Percentiles rank a stretch among this genome's conserved stretches.
These are phyloP conservation scores for Urechis unicinctus DNA, from an alignment of 2,888 invertebrate genomes.

Conservation along the genomic window DNA sequence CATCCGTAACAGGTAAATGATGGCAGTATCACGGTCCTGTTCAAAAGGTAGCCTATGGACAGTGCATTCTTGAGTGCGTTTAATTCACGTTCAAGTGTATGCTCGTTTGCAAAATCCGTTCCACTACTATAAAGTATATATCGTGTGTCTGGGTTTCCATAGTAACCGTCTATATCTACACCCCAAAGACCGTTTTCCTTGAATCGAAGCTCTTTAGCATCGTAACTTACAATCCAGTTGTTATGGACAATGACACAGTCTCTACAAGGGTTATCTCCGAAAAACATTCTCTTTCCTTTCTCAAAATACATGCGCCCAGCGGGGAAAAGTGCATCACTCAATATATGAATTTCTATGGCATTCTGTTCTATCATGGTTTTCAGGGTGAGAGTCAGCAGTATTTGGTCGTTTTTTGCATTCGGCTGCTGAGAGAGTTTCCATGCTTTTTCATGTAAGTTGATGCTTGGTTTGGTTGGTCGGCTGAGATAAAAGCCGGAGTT, in stretches of 20 bases:
- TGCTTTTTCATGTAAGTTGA: conserved; percentile 9
- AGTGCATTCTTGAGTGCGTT: not conserved
- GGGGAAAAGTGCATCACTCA: not conserved
- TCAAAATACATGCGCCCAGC: conserved; percentile 7
- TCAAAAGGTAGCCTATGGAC: not conserved
- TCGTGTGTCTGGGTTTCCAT: not conserved
- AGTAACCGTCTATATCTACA: not conserved
- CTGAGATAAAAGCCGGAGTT: conserved; percentile 18
- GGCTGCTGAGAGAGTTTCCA: not conserved
- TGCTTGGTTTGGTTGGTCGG: conserved; percentile 8
- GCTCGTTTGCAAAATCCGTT: not conserved
- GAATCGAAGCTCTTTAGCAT: conserved; percentile 1
- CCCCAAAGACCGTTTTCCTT: conserved; percentile 5
- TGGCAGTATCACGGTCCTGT: conserved; percentile 1
- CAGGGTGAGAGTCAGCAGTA: not conserved
- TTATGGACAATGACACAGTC: conserved; percentile 5
- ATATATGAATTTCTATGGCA: not conserved
- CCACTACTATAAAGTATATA: not conserved
- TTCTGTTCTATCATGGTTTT: not conserved
- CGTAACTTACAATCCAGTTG: not conserved
- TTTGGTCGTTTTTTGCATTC: not conserved
- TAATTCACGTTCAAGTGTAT: not conserved
- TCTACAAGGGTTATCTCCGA: conserved; percentile 5
- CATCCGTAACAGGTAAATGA: conserved; percentile 3
- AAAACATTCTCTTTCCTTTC: conserved; percentile 5